These are phyloP conservation scores for Antheraea mylitta DNA, from an alignment of 1,140 invertebrate species.

Conservation along the genomic window DNA sequence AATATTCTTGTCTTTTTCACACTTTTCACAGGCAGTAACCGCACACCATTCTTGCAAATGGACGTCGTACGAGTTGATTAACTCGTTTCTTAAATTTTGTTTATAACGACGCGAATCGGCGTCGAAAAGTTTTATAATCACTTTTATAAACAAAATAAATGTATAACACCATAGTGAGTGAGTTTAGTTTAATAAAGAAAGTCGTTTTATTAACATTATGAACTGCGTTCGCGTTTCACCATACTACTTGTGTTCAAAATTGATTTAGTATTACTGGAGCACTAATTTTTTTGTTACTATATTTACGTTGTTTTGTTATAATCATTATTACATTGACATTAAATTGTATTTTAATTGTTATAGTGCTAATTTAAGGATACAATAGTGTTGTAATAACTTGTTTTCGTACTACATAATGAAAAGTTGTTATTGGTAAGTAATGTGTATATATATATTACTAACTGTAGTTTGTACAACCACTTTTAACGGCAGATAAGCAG, in stretches of 20 bases:
- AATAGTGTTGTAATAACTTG: conserved; percentile 6
- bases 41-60: conserved; percentile 59
- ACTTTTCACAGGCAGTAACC: conserved; percentile 64
- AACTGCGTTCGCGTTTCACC: neutral
- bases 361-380: conserved; percentile 33
- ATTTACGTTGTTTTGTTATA: neutral
- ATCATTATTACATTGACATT: neutral
- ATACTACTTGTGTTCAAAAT: conserved; percentile 4
- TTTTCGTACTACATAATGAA: neutral
- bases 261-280: neutral
- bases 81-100: conserved; percentile 64
- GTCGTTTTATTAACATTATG: neutral
- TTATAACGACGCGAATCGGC: conserved; percentile 72
- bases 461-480: neutral
- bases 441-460: neutral
- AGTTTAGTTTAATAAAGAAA: conserved; percentile 1
- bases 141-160: conserved; percentile 61
- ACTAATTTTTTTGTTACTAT: neutral
- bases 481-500: neutral
- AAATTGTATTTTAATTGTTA: conserved; percentile 46
- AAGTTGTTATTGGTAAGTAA: conserved; percentile 7
- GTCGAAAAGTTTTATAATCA: conserved; percentile 72
- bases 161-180: conserved; percentile 53
- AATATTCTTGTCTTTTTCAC: conserved; percentile 67
- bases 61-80: conserved; percentile 62